These are phyloP conservation scores for Temnothorax longispinosus DNA, from an alignment of 1,140 invertebrate genomes.

Conservation along the genomic window DNA sequence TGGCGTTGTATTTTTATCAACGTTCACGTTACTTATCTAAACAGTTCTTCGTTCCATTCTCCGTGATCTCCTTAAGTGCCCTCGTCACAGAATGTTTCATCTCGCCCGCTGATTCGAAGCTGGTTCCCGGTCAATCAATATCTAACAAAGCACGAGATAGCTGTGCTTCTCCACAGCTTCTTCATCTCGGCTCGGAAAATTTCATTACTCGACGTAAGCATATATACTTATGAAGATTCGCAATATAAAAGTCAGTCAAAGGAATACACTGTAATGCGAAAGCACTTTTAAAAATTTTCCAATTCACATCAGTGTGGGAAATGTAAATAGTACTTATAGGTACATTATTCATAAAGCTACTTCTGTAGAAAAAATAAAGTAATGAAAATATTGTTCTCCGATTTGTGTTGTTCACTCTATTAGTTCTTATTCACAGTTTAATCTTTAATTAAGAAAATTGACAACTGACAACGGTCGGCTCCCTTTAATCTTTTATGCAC, in stretches of 20 bases:
- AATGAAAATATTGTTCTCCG: background rate
- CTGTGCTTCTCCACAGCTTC: constrained; percentile 5
- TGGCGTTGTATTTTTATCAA: constrained; percentile 21
- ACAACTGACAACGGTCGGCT: background rate
- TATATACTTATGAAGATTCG: constrained; percentile 1
- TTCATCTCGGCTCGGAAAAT: background rate
- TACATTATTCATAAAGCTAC: background rate
- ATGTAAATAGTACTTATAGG: background rate
- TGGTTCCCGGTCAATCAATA: constrained; percentile 29
- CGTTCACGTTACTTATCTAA: constrained; percentile 19
- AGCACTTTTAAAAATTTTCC: background rate
- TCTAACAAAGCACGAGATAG: constrained; percentile 9
- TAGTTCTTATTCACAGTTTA: background rate
- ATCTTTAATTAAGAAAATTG: background rate
- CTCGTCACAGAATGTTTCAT: constrained; percentile 11
- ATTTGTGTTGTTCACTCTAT: background rate
- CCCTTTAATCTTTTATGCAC: constrained; percentile 16
- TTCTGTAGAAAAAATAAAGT: background rate
- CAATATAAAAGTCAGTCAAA: background rate
- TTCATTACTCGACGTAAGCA: background rate
- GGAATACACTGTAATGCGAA: background rate
- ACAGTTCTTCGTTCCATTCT: constrained; percentile 22
- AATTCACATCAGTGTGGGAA: background rate
- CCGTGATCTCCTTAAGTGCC: constrained; percentile 14
- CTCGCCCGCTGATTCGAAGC: constrained; percentile 17